A percentile compares a stretch with the other conserved stretches of the same genome.
Evolutionary conservation across 2,113 vertebrate genomes (phyloP).

Genomic region (Colistium nudipinnis): DNA sequence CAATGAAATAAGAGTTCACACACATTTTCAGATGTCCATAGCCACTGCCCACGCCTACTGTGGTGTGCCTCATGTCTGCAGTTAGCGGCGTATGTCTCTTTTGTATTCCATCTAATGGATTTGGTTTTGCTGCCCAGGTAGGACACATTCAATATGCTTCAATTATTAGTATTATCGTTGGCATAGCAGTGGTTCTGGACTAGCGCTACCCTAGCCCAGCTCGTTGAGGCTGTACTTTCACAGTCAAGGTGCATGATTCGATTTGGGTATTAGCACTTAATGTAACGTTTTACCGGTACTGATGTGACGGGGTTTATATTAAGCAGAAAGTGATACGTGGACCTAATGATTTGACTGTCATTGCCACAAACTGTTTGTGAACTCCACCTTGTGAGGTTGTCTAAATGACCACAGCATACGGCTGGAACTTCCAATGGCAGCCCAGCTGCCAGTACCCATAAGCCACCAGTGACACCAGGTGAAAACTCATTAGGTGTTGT

Average conservation of each 20-base stretch:
- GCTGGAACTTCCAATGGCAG: constrained; percentile 35
- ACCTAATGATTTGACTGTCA: neutral
- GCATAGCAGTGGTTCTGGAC: neutral
- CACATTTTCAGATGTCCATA: too few relatives aligned
- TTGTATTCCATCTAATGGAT: constrained; percentile 26
- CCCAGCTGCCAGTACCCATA: constrained; percentile 35
- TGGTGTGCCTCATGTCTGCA: neutral
- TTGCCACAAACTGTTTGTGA: constrained; percentile 1
- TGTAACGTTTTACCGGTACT: neutral
- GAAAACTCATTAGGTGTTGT: constrained; percentile 62
- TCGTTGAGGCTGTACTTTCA: neutral
- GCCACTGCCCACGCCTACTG: too few relatives aligned
- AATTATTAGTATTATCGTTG: too few relatives aligned
- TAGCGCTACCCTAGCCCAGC: neutral
- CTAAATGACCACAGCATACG: constrained; percentile 25
- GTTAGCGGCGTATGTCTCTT: constrained; percentile 8
- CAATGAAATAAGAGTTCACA: too few relatives aligned
- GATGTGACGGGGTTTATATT: too few relatives aligned
- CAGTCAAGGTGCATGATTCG: too few relatives aligned
- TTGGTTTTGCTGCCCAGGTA: neutral
- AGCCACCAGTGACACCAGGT: constrained; percentile 25
- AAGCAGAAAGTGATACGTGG: too few relatives aligned
- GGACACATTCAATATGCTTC: neutral
- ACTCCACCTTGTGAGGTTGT: constrained; percentile 10
- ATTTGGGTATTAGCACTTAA: neutral